Evolutionary conservation across 2,113 vertebrate genomes (phyloP).

Genomic region (Prunella himalayana): DNA sequence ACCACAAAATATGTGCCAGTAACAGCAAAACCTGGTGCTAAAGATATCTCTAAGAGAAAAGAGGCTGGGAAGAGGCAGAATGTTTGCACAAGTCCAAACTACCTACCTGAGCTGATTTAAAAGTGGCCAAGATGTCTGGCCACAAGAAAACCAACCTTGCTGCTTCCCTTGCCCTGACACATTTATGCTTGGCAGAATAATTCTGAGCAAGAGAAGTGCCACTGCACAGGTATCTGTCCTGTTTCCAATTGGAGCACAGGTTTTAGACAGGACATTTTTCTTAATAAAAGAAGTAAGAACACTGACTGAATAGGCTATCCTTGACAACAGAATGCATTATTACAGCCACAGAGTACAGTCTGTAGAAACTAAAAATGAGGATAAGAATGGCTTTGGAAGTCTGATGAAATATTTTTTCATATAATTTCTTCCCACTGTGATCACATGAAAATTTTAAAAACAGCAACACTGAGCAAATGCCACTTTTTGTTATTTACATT

Average conservation of each 20-base stretch:
- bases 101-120: not conserved
- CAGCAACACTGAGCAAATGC: slow-evolving; percentile 4
- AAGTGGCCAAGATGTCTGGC: not conserved
- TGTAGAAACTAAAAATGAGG: not conserved
- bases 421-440: not conserved
- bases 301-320: not conserved
- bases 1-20: not conserved
- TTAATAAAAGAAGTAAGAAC: not conserved
- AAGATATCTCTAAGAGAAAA: not conserved
- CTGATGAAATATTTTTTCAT: not conserved
- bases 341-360: not conserved
- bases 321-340: slow-evolving; percentile 23
- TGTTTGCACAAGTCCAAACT: not conserved
- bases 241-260: not conserved
- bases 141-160: not conserved
- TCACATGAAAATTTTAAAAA: not conserved
- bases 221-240: not conserved
- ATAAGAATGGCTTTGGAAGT: slow-evolving; percentile 8
- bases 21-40: not conserved
- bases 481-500: slow-evolving; percentile 30
- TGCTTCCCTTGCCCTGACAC: not conserved
- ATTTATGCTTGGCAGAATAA: not conserved
- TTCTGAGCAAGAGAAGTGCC: not conserved
- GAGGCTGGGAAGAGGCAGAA: not conserved
- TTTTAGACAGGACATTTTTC: slow-evolving; percentile 43